phyloP scores from a whole-genome alignment of 1,140 invertebrate genomes.

The Papilio machaon region DNA sequence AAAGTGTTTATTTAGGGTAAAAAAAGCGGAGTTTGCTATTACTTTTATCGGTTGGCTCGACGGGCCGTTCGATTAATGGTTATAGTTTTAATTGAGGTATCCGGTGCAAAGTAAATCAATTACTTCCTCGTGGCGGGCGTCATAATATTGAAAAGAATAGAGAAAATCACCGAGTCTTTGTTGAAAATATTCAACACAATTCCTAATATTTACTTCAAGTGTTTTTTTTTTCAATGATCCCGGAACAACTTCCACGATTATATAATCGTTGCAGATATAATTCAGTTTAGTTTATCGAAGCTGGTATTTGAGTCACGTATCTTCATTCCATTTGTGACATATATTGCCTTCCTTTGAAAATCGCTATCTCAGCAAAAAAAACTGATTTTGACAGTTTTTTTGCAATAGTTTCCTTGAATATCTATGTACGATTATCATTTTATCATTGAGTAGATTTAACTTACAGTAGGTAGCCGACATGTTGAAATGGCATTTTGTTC shows the following conservation, averaged over 20 bases:
- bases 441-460: not conserved
- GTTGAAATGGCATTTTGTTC: no score
- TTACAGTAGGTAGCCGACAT: not conserved
- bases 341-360: not conserved
- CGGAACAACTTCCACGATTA: not conserved
- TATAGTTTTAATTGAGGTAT: slow-evolving; percentile 13
- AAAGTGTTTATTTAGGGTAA: slow-evolving; percentile 7
- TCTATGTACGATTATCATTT: not conserved
- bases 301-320: not conserved
- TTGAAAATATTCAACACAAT: not conserved
- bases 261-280: not conserved
- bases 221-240: not conserved
- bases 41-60: slow-evolving; percentile 15
- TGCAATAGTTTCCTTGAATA: no score
- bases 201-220: not conserved
- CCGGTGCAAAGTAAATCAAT: slow-evolving; percentile 31
- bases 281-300: not conserved
- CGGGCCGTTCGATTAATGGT: slow-evolving; percentile 22
- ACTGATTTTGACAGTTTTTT: not conserved
- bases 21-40: slow-evolving; percentile 12
- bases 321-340: not conserved
- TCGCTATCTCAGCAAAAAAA: not conserved
- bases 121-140: not conserved
- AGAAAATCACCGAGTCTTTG: not conserved
- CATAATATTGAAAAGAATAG: slow-evolving; percentile 1